These are phyloP conservation scores for Spongilla lacustris DNA, from an alignment of 37 sponge, comb jelly and placozoan genomes.

Conservation along the genomic window DNA sequence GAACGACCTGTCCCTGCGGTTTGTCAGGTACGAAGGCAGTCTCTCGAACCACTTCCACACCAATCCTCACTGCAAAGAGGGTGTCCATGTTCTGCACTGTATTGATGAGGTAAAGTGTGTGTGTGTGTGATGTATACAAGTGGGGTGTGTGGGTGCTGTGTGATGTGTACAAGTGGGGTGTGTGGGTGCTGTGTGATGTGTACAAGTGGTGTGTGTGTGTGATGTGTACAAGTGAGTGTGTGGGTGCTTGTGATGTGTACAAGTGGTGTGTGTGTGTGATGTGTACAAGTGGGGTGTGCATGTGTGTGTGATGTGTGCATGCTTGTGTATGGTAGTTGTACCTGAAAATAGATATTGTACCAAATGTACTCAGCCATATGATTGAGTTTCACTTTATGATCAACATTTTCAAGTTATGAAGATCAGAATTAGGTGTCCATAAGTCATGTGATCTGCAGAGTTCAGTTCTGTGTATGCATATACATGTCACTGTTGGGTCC, in stretches of 20 bases:
- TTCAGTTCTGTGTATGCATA: background rate
- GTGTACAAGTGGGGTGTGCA: background rate
- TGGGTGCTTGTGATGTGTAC: slow-evolving; percentile 2
- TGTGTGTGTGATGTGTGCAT: slow-evolving; percentile 26
- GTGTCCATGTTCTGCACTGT: background rate
- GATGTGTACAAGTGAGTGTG: too few species aligned
- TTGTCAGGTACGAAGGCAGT: background rate
- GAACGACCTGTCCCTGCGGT: background rate
- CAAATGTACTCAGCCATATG: too few species aligned
- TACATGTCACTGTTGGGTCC: background rate
- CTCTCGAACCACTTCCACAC: background rate
- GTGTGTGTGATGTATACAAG: too few species aligned
- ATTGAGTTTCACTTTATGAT: too few species aligned
- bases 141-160: too few species aligned
- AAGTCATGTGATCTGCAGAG: too few species aligned
- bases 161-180: too few species aligned
- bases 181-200: too few species aligned
- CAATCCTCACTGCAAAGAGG: background rate
- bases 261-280: background rate
- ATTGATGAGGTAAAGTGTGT: background rate
- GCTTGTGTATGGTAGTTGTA: background rate
- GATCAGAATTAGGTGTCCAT: too few species aligned
- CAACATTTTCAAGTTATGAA: too few species aligned
- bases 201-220: too few species aligned
- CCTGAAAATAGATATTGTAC: too few species aligned